Conservation (phyloP, 2,888 invertebrate genomes). For the Volucella zonaria region DNA sequence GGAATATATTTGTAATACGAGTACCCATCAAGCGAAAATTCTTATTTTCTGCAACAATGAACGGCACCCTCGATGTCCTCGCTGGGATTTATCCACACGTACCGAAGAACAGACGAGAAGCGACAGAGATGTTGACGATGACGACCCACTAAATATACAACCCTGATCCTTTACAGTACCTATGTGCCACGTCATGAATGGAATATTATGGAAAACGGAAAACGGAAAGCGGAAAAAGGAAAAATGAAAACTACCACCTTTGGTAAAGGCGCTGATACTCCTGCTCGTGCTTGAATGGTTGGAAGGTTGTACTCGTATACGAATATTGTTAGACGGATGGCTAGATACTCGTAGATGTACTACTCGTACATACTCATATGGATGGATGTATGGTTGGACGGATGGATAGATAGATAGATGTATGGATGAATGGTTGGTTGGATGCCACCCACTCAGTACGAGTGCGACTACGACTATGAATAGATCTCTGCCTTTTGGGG, state of each 20-base stretch:
- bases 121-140: conserved; percentile 68
- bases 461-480: background rate
- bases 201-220: conserved; percentile 66
- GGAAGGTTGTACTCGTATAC: background rate
- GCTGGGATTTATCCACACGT: conserved; percentile 76
- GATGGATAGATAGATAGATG: background rate
- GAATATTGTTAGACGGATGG: conserved; percentile 28
- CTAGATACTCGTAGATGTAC: conserved; percentile 31
- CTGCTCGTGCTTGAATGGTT: conserved; percentile 25
- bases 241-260: conserved; percentile 51
- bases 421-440: conserved; percentile 41
- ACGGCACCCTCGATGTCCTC: conserved; percentile 77
- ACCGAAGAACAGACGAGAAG: conserved; percentile 59
- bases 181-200: conserved; percentile 73
- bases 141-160: conserved; percentile 73
- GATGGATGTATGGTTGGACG: conserved; percentile 27
- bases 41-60: conserved; percentile 79
- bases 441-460: conserved; percentile 61
- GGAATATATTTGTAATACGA: conserved; percentile 74
- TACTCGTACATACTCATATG: too few relatives aligned
- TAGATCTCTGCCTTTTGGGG: background rate
- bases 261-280: conserved; percentile 43
- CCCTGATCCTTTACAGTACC: conserved; percentile 71
- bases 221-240: too few relatives aligned
- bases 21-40: conserved; percentile 78